Evolutionary conservation across 2,797 vertebrate genomes (phyloP), one percentile per base, ranked within the genome.

Genomic region (Aldrovandia affinis): DNA sequence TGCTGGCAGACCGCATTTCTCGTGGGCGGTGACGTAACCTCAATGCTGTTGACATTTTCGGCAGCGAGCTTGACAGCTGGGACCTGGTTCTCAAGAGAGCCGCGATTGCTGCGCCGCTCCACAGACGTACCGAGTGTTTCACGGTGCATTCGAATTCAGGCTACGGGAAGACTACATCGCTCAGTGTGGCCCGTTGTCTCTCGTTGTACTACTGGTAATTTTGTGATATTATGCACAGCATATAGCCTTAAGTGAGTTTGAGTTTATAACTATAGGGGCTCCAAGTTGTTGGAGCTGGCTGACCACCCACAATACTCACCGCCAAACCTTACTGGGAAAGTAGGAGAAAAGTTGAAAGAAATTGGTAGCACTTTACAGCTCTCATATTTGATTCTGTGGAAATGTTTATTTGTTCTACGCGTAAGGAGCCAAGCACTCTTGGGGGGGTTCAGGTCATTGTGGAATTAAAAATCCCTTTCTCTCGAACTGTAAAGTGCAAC

Each of bases 41-140:
- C n/a, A 77, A 47, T 25, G 73, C 42, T 77, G 73, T 77, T 47
- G 73, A 77, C 39, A 77, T 44, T n/a, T 77, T 77, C 25, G 39
- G 22, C 73, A 10, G 73, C 73, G 7, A 44, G 70, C 39, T 39
- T 77, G 36, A 73, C 68, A 39, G 68, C 36, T 4, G 33, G 18
- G 15, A 30, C 68, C 1, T 7, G 22, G 39, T 22, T 39, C 18
- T 36, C 28, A 30, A 14, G 63, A 68, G 12, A 42, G 42, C 6
- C 36, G 70, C 42, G 22, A 47, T 77, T 22, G 42, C 8, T 25
- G 39, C 8, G 20, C 73, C 22, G 8, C 20, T 77, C 20, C 20
- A 47, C 73, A 44, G 39, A n/a, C 73, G 18, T 57, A n/a, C 65
- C 14, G 30, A 5, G 33, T 6, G 73, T 22, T 77, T 77, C 42